Conservation (phyloP, 1,140 invertebrate species). For the Aphaenogaster ashmeadi region DNA sequence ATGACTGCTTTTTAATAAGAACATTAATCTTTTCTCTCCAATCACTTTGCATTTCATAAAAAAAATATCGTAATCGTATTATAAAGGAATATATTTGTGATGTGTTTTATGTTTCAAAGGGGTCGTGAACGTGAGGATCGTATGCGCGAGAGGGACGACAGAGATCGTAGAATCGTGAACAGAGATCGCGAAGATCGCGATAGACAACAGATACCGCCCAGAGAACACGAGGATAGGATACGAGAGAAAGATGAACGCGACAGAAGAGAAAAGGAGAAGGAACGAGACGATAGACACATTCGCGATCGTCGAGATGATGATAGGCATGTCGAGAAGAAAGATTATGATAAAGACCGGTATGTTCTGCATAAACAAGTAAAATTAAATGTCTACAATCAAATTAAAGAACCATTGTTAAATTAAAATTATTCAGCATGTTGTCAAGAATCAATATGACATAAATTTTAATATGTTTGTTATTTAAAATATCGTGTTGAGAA, state of each 20-base stretch:
- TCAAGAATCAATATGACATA: background rate
- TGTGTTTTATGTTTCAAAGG: conserved; percentile 63
- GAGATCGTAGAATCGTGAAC: conserved; percentile 75
- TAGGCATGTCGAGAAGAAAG: conserved; percentile 78
- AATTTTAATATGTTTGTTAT: background rate
- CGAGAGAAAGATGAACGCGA: conserved; percentile 84
- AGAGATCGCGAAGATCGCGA: conserved; percentile 78
- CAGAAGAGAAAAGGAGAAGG: conserved; percentile 83
- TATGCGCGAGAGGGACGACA: conserved; percentile 83
- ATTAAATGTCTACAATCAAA: background rate
- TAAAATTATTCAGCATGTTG: background rate
- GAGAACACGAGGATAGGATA: conserved; percentile 80
- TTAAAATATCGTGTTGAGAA: background rate
- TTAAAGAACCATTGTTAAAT: background rate
- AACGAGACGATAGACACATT: conserved; percentile 82
- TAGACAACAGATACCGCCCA: conserved; percentile 58
- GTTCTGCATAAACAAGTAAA: conserved; percentile 8
- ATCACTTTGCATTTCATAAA: background rate
- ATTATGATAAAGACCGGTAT: conserved; percentile 85
- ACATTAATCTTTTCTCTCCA: background rate
- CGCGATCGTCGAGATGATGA: conserved; percentile 83
- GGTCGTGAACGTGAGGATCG: conserved; percentile 80
- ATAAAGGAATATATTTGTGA: conserved; percentile 5
- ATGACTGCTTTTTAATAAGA: background rate
- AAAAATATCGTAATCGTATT: background rate